These are phyloP conservation scores for Zapornia atra DNA, from an alignment of 2,113 vertebrate species.

Conservation along the genomic window DNA sequence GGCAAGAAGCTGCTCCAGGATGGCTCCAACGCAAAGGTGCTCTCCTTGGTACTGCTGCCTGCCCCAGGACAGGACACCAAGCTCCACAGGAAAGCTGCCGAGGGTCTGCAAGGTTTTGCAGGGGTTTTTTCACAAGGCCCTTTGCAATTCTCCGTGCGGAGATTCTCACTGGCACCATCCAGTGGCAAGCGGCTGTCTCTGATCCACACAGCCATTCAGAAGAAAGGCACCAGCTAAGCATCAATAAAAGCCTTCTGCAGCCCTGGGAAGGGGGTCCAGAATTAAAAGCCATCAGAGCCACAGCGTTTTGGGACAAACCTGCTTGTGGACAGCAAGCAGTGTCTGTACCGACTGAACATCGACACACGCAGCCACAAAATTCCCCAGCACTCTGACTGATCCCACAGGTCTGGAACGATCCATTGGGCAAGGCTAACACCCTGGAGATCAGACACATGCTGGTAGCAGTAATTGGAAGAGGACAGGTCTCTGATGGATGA, in stretches of 20 bases:
- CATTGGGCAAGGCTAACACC: not conserved
- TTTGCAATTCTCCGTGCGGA: not conserved
- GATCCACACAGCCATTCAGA: not conserved
- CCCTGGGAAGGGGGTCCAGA: not conserved
- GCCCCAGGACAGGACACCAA: not conserved
- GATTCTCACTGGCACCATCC: slow-evolving; percentile 43
- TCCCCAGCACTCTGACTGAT: not conserved
- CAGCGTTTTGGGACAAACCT: not conserved
- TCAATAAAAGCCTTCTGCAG: not conserved
- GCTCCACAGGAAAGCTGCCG: not conserved
- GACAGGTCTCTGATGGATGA: not conserved
- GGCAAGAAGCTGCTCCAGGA: not conserved
- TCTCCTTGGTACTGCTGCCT: not conserved
- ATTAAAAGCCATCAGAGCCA: not conserved
- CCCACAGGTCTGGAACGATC: not conserved
- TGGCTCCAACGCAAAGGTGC: not conserved
- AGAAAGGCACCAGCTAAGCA: not conserved
- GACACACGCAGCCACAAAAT: not conserved
- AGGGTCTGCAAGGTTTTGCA: not conserved
- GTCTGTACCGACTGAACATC: not conserved
- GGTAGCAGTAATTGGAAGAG: not conserved
- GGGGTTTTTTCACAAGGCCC: not conserved
- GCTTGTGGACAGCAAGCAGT: not conserved
- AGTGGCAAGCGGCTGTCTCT: not conserved
- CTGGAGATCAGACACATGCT: not conserved